Conservation (phyloP, 2,888 invertebrate species). For the Diadegma fenestrale region DNA sequence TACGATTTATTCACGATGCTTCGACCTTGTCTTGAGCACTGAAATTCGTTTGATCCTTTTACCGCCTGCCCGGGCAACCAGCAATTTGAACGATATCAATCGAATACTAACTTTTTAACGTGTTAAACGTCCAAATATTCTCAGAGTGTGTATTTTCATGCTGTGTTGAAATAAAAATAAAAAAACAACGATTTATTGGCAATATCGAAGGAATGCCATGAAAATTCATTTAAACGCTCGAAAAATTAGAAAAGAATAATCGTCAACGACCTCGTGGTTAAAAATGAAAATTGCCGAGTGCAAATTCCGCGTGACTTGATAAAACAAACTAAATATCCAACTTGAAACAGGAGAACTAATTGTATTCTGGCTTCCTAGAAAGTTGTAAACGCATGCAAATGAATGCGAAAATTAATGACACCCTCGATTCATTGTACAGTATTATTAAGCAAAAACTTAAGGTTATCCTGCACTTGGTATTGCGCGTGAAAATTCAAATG, state of each 20-base stretch:
- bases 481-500: not conserved
- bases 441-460: not conserved
- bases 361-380: not conserved
- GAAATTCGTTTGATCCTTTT: conserved; percentile 22
- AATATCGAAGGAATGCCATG: not conserved
- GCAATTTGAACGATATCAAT: not conserved
- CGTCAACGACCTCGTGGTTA: not conserved
- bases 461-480: not conserved
- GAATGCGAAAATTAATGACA: not conserved
- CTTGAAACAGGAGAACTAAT: not conserved
- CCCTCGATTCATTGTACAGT: not conserved
- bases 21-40: conserved; percentile 8
- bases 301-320: not conserved
- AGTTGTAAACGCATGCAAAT: not conserved
- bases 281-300: not conserved
- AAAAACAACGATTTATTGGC: not conserved
- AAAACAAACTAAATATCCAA: not conserved
- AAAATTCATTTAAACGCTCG: not conserved
- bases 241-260: not conserved
- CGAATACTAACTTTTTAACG: not conserved
- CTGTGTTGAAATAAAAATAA: not conserved
- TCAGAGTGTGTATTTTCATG: not conserved
- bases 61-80: not conserved
- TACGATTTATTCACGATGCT: conserved; percentile 5
- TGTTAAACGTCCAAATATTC: not conserved